Evolutionary conservation across 2,113 vertebrate genomes (phyloP), one percentile per base, ranked within the genome.

Genomic region (Paramisgurnus dabryanus): DNA sequence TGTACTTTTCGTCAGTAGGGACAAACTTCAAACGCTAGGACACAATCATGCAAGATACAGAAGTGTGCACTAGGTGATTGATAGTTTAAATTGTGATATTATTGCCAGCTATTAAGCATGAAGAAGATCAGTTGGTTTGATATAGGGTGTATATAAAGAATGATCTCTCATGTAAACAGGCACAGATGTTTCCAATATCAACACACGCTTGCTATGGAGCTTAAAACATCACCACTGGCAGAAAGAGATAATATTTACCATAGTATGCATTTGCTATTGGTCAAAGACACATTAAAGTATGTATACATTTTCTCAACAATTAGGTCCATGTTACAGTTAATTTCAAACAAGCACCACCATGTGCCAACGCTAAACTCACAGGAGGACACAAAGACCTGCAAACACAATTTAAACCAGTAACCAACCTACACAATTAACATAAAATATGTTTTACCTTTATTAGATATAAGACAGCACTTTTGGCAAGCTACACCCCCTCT

Each of bases 181-280:
- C 18, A 6, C 18, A 75, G 41, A 75, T 34, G 57, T 45, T 34
- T 40, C 41, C 61, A 11, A n/a, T 49, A 64, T 76, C 41, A 76
- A 76, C 58, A 73, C 43, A 18, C 17, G 9, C 47, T 11, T 5
- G n/a, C 43, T 10, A 17, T 27, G 4, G 9, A 6, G 34, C 17
- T 41, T 5, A 58, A 57, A 72, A 40, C 17, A 3, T 34, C 8
- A 17, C 7, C 3, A 39, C 41, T 75, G 9, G 41, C 72, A 34
- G 39, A 58, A 18, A 63, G 58, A 63, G 72, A 40, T 75, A 74
- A 76, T 64, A 64, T 76, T 76, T 64, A 76, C 58, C 11, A 34
- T 58, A 34, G 40, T 15, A 17, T 47, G 58, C 57, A 49, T 49
- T 47, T 45, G 11, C 40, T 49, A 45, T 0, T 5, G 10, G 39